A percentile compares a stretch with the other conserved stretches of the same genome.
phyloP scores from a whole-genome alignment of 2,113 vertebrate species.

The Acrocephalus kingi region DNA sequence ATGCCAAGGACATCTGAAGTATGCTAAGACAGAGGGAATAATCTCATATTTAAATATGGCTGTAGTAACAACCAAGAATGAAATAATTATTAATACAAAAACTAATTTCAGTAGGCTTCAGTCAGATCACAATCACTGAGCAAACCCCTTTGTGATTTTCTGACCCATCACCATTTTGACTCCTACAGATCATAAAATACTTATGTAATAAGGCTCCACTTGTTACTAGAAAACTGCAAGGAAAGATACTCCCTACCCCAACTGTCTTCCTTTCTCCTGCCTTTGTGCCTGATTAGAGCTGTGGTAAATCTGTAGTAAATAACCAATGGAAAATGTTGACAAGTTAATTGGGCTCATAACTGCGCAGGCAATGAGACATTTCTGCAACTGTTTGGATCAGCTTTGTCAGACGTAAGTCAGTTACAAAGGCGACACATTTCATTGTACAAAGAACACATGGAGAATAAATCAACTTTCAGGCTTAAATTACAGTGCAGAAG shows the following conservation, averaged over 20 bases:
- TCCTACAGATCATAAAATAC: background rate
- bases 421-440: conserved; percentile 31
- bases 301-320: conserved; percentile 43
- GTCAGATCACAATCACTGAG: background rate
- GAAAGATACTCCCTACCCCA: background rate
- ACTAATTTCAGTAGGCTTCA: background rate
- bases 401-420: conserved; percentile 36
- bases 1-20: background rate
- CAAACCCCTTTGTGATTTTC: background rate
- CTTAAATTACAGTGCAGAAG: conserved; percentile 34
- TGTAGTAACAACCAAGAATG: background rate
- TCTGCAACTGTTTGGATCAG: conserved; percentile 57
- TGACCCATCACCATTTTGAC: background rate
- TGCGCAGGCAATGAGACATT: conserved; percentile 24
- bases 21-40: background rate
- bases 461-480: conserved; percentile 47
- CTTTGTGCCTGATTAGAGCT: background rate
- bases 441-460: conserved; percentile 22
- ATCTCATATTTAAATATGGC: background rate
- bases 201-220: background rate
- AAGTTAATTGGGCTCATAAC: conserved; percentile 60
- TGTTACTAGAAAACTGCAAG: background rate
- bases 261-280: background rate
- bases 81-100: background rate
- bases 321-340: conserved; percentile 23